Evolutionary conservation across 2,888 invertebrate genomes (phyloP).

Genomic region (Gastracanthus pulcherrimus): DNA sequence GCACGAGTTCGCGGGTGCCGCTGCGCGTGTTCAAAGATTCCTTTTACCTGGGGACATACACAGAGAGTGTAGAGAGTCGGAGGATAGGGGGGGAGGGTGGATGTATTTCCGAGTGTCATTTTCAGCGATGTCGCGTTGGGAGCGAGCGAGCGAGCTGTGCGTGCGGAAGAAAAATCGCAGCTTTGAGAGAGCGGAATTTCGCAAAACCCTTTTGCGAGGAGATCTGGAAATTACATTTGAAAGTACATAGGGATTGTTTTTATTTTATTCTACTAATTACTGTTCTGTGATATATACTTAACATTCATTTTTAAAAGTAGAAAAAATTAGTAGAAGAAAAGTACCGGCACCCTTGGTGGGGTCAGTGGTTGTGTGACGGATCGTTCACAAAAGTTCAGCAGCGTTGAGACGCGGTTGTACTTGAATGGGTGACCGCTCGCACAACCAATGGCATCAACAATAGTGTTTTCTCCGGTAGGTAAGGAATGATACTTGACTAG

Average conservation of each 20-base stretch:
- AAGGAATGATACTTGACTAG: no score
- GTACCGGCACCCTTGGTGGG: no score
- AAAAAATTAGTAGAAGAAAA: no score
- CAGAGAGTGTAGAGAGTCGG: no score
- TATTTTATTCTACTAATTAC: not conserved
- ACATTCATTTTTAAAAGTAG: no score
- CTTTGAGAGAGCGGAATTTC: not conserved
- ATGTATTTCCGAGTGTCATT: conserved; percentile 29
- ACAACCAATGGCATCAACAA: no score
- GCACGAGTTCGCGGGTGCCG: not conserved
- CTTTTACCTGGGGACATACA: not conserved
- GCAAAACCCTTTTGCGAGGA: not conserved
- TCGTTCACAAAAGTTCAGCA: no score
- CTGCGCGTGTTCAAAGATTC: conserved; percentile 14
- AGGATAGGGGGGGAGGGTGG: not conserved
- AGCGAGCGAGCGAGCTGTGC: not conserved
- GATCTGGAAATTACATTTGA: not conserved
- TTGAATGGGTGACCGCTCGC: no score
- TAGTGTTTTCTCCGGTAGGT: no score
- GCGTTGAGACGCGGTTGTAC: no score
- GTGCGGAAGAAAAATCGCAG: not conserved
- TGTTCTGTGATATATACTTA: no score
- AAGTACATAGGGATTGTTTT: not conserved
- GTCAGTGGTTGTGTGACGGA: no score
- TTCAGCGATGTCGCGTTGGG: conserved; percentile 15